Evolutionary conservation across 1,140 invertebrate genomes (phyloP).

Genomic region (Nylanderia fulva): DNA sequence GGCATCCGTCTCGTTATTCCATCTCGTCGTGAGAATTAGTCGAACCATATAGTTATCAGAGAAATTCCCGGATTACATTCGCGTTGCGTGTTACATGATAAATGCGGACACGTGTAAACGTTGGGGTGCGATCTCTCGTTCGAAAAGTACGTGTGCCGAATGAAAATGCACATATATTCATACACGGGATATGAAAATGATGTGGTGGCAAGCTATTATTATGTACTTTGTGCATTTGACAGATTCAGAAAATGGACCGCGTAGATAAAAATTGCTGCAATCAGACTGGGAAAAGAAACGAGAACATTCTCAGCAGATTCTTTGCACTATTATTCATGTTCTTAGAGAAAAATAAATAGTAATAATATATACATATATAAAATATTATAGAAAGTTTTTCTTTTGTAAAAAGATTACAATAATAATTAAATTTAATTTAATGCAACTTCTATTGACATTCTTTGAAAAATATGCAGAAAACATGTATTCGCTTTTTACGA

Average conservation of each 20-base stretch:
- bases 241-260: not conserved
- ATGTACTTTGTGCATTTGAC: constrained; percentile 26
- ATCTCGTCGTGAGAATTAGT: not conserved
- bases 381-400: not conserved
- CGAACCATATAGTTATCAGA: constrained; percentile 18
- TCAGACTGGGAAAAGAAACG: not conserved
- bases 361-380: too few relatives aligned
- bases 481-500: not conserved
- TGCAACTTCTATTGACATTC: not conserved
- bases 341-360: not conserved
- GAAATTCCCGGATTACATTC: constrained; percentile 18
- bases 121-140: constrained; percentile 25
- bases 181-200: not conserved
- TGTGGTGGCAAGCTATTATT: constrained; percentile 1
- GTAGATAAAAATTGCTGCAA: not conserved
- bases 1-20: constrained; percentile 24
- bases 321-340: not conserved
- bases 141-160: constrained; percentile 25
- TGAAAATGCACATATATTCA: constrained; percentile 14
- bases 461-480: not conserved
- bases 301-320: not conserved
- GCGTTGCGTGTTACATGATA: constrained; percentile 6
- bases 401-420: not conserved
- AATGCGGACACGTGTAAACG: constrained; percentile 31
- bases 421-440: constrained; percentile 40